phyloP scores from a whole-genome alignment of 1,140 invertebrate species.

The Drosophila bipectinata region DNA sequence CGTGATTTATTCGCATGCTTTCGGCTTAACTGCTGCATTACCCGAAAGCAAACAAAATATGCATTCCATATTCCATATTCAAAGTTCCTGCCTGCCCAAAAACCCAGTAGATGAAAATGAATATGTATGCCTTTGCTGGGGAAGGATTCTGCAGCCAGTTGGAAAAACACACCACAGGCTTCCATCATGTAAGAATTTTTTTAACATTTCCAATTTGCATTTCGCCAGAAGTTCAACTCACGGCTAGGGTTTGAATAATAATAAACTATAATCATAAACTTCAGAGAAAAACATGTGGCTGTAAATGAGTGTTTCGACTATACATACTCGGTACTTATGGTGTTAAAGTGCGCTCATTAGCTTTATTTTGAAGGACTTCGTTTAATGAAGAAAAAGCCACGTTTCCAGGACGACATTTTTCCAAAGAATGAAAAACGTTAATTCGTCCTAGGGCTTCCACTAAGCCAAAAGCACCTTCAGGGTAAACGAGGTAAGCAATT shows the following conservation, averaged over 20 bases:
- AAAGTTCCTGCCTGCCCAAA: not conserved
- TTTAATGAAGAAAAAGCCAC: too few relatives aligned
- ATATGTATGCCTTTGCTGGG: constrained; percentile 16
- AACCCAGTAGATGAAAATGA: constrained; percentile 22
- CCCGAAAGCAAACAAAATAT: constrained; percentile 4
- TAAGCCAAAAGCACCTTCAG: not conserved
- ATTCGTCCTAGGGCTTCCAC: not conserved
- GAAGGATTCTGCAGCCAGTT: not conserved
- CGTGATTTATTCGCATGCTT: constrained; percentile 32
- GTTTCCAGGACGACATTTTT: not conserved
- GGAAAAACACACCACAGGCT: not conserved
- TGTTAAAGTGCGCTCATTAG: too few relatives aligned
- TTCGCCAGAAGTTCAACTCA: not conserved
- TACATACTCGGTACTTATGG: too few relatives aligned
- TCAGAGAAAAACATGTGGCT: too few relatives aligned
- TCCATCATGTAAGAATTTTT: not conserved
- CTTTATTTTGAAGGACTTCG: too few relatives aligned
- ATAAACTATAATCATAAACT: not conserved
- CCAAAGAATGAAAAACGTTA: not conserved
- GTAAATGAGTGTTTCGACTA: not conserved
- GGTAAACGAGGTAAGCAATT: constrained; percentile 1
- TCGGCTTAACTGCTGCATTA: constrained; percentile 13
- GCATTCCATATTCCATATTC: not conserved
- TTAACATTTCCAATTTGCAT: not conserved
- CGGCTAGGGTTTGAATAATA: not conserved